A percentile compares a stretch with the other conserved stretches of the same genome.
Conservation (phyloP, 2,888 invertebrate species). For the Tiphia femorata region DNA sequence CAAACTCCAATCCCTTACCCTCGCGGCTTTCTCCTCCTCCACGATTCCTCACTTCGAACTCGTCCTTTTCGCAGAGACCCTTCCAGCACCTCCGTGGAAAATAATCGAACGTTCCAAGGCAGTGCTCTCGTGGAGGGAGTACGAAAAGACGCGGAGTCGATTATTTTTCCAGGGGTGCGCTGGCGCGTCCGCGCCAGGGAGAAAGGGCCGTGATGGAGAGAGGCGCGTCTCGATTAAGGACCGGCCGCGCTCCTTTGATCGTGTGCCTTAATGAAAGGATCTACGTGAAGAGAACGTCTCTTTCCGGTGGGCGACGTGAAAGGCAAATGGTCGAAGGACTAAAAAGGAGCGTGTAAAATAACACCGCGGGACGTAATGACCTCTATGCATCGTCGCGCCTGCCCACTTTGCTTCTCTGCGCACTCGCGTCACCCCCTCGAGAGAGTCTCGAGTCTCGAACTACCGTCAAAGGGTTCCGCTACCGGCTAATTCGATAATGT, state of each 20-base stretch:
- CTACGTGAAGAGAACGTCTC: not conserved
- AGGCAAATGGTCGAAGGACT: constrained; percentile 1
- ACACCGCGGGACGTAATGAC: constrained; percentile 36
- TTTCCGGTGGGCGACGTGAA: constrained; percentile 1
- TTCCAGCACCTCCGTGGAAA: not conserved
- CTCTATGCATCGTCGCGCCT: constrained; percentile 14
- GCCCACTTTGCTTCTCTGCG: constrained; percentile 4
- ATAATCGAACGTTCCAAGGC: not conserved
- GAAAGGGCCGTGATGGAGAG: not conserved
- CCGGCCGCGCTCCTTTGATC: constrained; percentile 32
- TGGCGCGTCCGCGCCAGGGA: constrained; percentile 1
- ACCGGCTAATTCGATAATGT: constrained; percentile 51
- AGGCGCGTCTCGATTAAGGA: constrained; percentile 7
- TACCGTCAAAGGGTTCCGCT: constrained; percentile 40
- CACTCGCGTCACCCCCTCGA: constrained; percentile 14
- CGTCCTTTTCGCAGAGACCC: not conserved
- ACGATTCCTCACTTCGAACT: not conserved
- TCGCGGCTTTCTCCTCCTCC: no score
- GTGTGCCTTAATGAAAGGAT: constrained; percentile 40
- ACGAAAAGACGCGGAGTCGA: not conserved
- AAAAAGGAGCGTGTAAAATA: constrained; percentile 39
- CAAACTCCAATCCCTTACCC: no score
- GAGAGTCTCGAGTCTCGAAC: constrained; percentile 5
- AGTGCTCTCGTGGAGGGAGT: no score
- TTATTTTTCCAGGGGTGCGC: not conserved